Base-by-base conservation (phyloP, 2,113 vertebrate species). In the Phasianus colchicus region DNA sequence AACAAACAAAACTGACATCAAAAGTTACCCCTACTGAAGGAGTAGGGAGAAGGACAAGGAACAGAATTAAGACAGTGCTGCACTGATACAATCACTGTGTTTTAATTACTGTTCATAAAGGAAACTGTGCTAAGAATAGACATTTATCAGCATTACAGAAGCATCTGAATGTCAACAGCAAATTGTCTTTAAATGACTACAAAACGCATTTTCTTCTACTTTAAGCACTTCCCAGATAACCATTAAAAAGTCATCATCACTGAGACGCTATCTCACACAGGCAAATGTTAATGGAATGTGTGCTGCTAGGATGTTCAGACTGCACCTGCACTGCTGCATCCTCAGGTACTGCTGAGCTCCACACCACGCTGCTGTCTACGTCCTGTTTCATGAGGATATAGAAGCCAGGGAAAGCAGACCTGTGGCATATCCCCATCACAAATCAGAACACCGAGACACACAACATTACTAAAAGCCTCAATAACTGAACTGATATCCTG, bases 181-280 rank as follows among this genome's bases (percentile, higher is more conserved):
- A 91, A 94, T 88, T 65, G 88, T 11, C 85, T 95, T 93, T 88
- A 91, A 96, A 96, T 36, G 92, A 88, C 61, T 92, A 60, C 50
- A 72, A 85, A 90, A 10, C 21, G 54, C 29, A 2, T 71, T 48
- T 82, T 71, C 71, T 36, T 55, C 21, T 88, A 60, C 48, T 91
- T 69, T 14, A 38, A 94, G 79, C 60, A 86, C 73, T 60, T 47
- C 34, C 3, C 12, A 83, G 74, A 66, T 61, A 34, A 89, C 9
- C 90, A 85, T 92, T 90, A 93, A 92, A 95, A 95, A 95, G 75
- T 29, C 89, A 83, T 95, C 87, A 67, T 6, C 2, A 13, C 91
- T 88, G 67, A 64, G 82, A n/a, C 3, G 64, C 54, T 3, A 25
- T 77, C 81, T 80, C 29, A 43, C 36, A 17, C 16, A 2, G n/a